Conservation (phyloP, 1,140 invertebrate species). For the Drosophila repleta region DNA sequence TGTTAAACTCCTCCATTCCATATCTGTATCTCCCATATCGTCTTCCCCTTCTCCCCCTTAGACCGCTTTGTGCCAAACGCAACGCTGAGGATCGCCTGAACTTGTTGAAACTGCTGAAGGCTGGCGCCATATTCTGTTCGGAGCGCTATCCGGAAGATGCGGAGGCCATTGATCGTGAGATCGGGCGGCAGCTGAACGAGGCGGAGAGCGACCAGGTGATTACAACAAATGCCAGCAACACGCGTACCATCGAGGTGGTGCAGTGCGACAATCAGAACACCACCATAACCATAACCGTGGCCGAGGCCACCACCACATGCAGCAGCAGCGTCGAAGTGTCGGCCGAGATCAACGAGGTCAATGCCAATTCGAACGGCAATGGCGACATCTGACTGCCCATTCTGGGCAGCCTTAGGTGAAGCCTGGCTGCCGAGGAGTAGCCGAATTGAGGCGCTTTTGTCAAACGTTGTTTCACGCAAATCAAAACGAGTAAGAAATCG, state of each 20-base stretch:
- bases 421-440: slow-evolving; percentile 51
- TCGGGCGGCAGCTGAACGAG: slow-evolving; percentile 73
- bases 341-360: slow-evolving; percentile 52
- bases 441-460: slow-evolving; percentile 50
- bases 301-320: slow-evolving; percentile 52
- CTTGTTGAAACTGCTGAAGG: slow-evolving; percentile 86
- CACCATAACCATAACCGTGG: slow-evolving; percentile 73
- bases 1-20: too few relatives aligned
- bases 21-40: not conserved
- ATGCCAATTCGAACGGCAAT: slow-evolving; percentile 45
- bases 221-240: slow-evolving; percentile 51
- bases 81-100: slow-evolving; percentile 93
- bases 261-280: slow-evolving; percentile 78
- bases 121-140: slow-evolving; percentile 80
- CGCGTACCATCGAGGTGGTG: slow-evolving; percentile 79
- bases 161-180: slow-evolving; percentile 80
- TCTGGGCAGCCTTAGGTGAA: slow-evolving; percentile 69
- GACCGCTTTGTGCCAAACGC: slow-evolving; percentile 90
- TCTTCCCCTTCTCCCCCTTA: slow-evolving; percentile 35
- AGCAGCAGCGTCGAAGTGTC: slow-evolving; percentile 4
- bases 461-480: slow-evolving; percentile 33
- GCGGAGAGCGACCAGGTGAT: slow-evolving; percentile 60
- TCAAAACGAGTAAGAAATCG: not conserved
- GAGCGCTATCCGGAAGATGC: slow-evolving; percentile 82
- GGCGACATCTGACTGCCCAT: slow-evolving; percentile 83